Base-by-base conservation (phyloP, 1,140 invertebrate genomes). In the Eulimnadia texana region DNA sequence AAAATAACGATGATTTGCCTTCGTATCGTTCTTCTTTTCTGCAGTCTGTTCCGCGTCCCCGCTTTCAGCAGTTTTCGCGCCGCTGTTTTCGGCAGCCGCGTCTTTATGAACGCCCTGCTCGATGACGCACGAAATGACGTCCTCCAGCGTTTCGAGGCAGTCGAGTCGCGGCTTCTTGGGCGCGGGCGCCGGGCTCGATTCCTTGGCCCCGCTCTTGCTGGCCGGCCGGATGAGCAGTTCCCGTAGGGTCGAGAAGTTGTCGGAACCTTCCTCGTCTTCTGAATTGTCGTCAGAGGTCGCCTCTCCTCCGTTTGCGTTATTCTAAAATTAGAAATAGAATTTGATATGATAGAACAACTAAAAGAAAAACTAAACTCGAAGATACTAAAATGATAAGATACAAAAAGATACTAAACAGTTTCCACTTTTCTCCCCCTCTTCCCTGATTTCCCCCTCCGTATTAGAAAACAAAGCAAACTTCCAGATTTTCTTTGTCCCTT, bases 101-200 rank as follows among this genome's bases (percentile, higher is more conserved):
- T 79, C 77, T 50, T 69, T 69, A 28, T 77, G 78, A 20, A 81
- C 76, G 58, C 77, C 79, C 67, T 85, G 82, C 51, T 88, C 85
- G 9, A 89, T 85, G 1, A 88, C 84, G 67, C 82, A 85, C 1
- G 86, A 86, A 67, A 89, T 88, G 1, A 89, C 85, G 67, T 89
- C 85, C 68, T 88, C 84, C 20, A 88, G 69, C 0, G 82, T 81
- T 60, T 83, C 81, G 6, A 42, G 16, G 6, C 33, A 16, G 33
- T 42, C 33, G 67, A 81, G 76, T 56, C 80, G 78, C 3, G 67
- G 63, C 2, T 77, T 77, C 64, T 81, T 83, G 63, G 73, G 69
- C 6, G 68, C 66, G 28, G 77, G 77, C 2, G 67, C 72, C 63
- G 68, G 71, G 20, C 53, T 54, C 13, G 51, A 33, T 19, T 61